Conservation (phyloP, 1,140 invertebrate species). For the Ladona fulva region DNA sequence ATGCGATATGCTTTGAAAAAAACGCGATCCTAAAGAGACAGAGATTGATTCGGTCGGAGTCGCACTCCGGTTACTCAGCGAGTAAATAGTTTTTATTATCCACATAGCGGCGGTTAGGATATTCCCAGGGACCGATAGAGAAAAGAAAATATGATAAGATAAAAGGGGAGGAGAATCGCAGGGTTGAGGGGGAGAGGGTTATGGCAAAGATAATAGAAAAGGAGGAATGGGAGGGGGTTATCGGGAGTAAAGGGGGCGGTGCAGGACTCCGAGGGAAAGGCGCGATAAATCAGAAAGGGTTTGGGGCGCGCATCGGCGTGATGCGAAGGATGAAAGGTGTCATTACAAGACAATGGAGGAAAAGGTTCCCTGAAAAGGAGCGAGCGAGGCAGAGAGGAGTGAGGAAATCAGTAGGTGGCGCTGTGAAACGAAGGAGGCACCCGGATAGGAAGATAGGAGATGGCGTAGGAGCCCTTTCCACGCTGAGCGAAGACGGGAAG, state of each 20-base stretch:
- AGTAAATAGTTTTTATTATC: neutral
- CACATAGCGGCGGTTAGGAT: neutral
- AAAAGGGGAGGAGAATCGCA: neutral
- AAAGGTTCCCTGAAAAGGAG: neutral
- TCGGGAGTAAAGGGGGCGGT: neutral
- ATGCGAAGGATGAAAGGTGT: neutral
- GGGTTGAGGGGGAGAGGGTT: neutral
- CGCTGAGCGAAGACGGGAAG: too few relatives aligned
- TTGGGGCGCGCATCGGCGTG: neutral
- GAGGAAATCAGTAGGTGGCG: neutral
- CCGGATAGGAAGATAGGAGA: neutral
- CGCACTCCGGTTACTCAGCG: neutral
- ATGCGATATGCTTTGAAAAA: neutral
- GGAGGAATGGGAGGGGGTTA: neutral
- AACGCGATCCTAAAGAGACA: neutral
- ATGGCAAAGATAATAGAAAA: neutral
- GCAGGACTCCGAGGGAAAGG: neutral
- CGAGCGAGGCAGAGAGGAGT: neutral
- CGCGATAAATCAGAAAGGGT: neutral
- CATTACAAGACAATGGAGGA: slow-evolving; percentile 1
- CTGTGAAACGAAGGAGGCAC: too few relatives aligned
- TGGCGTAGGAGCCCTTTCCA: neutral
- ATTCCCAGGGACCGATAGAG: neutral
- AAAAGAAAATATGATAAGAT: neutral
- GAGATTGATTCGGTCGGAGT: neutral